Percentiles rank a stretch among this genome's conserved stretches.
Conservation (phyloP, 2,113 vertebrate species). For the Catharus minimus region DNA sequence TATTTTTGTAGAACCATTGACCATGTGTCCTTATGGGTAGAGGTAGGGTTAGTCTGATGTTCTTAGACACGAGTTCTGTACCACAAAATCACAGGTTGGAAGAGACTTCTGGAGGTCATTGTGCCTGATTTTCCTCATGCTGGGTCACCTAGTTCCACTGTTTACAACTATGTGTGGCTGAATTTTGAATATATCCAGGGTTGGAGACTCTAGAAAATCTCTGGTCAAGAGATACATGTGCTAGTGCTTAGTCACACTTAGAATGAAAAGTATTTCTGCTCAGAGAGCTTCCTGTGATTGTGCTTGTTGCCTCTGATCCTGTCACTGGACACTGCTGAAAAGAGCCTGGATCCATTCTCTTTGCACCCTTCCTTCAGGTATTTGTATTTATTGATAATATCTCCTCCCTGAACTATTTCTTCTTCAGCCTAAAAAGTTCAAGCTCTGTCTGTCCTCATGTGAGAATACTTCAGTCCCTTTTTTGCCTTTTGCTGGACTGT, state of each 20-base stretch:
- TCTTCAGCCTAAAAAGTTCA: neutral
- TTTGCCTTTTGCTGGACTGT: neutral
- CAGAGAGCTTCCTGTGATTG: neutral
- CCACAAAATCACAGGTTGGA: neutral
- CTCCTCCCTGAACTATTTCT: neutral
- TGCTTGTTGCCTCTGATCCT: neutral
- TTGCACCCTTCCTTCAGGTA: neutral
- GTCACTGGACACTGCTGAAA: neutral
- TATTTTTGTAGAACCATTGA: neutral
- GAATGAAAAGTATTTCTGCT: neutral
- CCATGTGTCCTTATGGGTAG: neutral
- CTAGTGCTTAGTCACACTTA: neutral
- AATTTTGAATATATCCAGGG: neutral
- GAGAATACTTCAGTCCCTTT: neutral
- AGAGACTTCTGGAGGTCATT: neutral
- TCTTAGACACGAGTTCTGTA: neutral
- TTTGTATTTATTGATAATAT: neutral
- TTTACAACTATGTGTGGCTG: neutral
- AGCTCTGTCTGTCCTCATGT: neutral
- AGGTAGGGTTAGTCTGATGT: neutral
- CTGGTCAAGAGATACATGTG: neutral
- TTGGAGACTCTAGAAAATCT: neutral
- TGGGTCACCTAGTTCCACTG: neutral
- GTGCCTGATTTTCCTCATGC: neutral
- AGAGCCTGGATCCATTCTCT: neutral